phyloP scores from a whole-genome alignment of 2,113 vertebrate genomes.

The Dicerorhinus sumatrensis region DNA sequence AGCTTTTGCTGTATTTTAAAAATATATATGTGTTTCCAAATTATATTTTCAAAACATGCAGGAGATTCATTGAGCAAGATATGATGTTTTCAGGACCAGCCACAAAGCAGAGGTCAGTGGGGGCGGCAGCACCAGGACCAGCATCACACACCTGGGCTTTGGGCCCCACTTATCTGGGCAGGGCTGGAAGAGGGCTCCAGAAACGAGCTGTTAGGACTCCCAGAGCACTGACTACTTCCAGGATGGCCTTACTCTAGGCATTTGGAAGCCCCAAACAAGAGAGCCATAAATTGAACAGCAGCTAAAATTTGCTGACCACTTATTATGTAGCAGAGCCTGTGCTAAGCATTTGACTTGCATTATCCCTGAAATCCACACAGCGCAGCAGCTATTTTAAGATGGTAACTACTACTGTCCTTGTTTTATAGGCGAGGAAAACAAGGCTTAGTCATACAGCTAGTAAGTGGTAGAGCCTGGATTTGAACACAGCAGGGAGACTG shows the following conservation, averaged over 20 bases:
- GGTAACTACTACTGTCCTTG: conserved; percentile 32
- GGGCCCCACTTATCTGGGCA: not conserved
- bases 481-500: conserved; percentile 62
- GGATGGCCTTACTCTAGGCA: not conserved
- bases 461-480: conserved; percentile 19
- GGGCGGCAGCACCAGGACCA: not conserved
- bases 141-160: not conserved
- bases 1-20: not conserved
- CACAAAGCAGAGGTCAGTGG: not conserved
- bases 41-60: not conserved
- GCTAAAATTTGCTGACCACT: conserved; percentile 49
- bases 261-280: not conserved
- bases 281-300: not conserved
- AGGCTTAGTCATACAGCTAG: conserved; percentile 61
- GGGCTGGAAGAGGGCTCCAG: not conserved
- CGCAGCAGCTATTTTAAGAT: conserved; percentile 52
- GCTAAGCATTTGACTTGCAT: not conserved
- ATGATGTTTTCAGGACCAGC: not conserved
- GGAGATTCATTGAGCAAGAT: not conserved
- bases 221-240: not conserved
- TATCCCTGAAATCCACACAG: not conserved
- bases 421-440: conserved; percentile 27
- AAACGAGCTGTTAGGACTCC: not conserved
- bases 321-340: not conserved
- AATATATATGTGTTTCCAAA: not conserved